phyloP scores from a whole-genome alignment of 2,888 invertebrate genomes.

The Caenorhabditis japonica region DNA sequence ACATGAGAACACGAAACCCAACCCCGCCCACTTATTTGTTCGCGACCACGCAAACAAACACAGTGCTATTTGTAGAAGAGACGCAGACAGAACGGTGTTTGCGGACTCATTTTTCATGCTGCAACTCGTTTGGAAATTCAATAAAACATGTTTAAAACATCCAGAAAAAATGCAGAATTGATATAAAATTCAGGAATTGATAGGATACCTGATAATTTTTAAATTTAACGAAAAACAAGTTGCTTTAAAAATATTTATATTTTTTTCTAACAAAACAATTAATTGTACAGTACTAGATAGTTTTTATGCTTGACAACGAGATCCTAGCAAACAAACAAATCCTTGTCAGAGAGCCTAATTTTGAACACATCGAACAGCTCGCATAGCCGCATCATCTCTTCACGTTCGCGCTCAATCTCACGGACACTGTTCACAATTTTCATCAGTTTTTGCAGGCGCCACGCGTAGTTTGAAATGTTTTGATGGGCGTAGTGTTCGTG shows the following conservation, averaged over 20 bases:
- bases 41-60: no score
- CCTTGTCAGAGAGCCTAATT: constrained; percentile 39
- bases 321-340: constrained; percentile 42
- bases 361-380: constrained; percentile 48
- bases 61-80: no score
- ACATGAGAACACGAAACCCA: no score
- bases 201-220: not conserved
- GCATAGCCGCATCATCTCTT: constrained; percentile 42
- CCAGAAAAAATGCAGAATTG: not conserved
- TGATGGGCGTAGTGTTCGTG: constrained; percentile 38
- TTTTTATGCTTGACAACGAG: no score
- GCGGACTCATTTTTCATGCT: no score
- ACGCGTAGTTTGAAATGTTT: constrained; percentile 39
- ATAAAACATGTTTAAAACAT: not conserved
- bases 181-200: constrained; percentile 1
- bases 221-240: no score
- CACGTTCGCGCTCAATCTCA: constrained; percentile 40
- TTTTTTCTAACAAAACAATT: no score
- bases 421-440: constrained; percentile 50
- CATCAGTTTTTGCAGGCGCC: constrained; percentile 45
- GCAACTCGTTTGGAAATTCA: no score
- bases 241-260: no score
- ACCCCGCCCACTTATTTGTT: no score
- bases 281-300: no score
- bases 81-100: no score